Base-by-base conservation (phyloP, 1,140 invertebrate species). In the Drosophila orosa region DNA sequence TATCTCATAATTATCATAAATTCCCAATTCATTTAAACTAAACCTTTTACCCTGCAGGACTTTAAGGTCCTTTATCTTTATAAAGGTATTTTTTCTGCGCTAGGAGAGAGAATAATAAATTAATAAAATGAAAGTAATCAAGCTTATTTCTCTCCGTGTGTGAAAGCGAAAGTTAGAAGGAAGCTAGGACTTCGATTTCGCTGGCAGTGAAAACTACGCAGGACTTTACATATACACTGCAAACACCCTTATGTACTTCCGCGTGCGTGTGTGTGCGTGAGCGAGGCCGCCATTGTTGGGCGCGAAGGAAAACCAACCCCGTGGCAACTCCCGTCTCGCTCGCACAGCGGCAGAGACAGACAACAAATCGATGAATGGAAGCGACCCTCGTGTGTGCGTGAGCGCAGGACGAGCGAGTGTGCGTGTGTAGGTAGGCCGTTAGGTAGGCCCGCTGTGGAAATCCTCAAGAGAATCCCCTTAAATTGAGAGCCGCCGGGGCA, bases 311-410 rank as follows among this genome's bases (percentile, higher is more conserved):
- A 80, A 75, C 80, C 69, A 84, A 52, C 84, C 84, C 84, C 61
- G 69, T 56, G 80, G 61, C 74, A 61, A 3, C 13, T 65, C 58
- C 58, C 65, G 60, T 85, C 80, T 90, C 77, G 65, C 77, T 90
- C 85, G 44, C 78, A 72, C 80, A 61, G 61, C 27, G 22, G 48
- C 69, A 79, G 72, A 84, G 72, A 90, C 79, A 85, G 72, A 69
- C 85, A 81, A 67, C 78, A 90, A 90, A 87, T 87, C 83, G 74
- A 90, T 90, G 87, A 90, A 90, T 90, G 87, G 87, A 79, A 90
- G 83, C 61, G 69, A 48, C 52, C 52, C 45, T 37, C 40, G 69
- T 57, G 55, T 52, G 57, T 47, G 57, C 48, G 45, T 71, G 42
- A 69, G 65, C 57, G 58, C 31, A 67, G 63, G 63, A 67, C 44